Conservation (phyloP, 1,140 invertebrate genomes). For the Drosophila arawakana region DNA sequence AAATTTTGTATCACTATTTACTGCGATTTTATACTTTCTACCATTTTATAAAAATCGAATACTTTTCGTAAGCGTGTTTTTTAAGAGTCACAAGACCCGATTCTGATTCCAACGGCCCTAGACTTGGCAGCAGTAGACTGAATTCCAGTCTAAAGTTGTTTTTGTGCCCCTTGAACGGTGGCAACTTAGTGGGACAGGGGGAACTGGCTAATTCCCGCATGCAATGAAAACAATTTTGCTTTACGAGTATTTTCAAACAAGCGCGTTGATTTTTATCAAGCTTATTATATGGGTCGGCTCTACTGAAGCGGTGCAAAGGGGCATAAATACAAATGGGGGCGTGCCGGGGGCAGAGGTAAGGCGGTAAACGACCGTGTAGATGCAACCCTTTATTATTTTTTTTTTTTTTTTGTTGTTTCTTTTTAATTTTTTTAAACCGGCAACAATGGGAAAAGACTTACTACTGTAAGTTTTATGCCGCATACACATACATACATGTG, state of each 20-base stretch:
- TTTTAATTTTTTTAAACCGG: slow-evolving; percentile 27
- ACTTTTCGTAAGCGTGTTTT: slow-evolving; percentile 10
- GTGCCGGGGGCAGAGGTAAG: slow-evolving; percentile 5
- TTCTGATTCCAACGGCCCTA: slow-evolving; percentile 38
- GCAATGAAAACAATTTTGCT: slow-evolving; percentile 68
- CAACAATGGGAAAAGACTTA: slow-evolving; percentile 37
- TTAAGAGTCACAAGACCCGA: slow-evolving; percentile 35
- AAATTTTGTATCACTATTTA: too few relatives aligned
- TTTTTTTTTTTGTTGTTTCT: slow-evolving; percentile 6
- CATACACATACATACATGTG: slow-evolving; percentile 28
- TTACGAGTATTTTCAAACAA: slow-evolving; percentile 41
- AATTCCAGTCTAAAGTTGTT: slow-evolving; percentile 73
- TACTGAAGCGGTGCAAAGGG: background rate
- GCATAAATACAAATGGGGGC: background rate
- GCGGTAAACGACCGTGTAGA: background rate
- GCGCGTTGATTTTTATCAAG: slow-evolving; percentile 75
- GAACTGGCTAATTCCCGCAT: slow-evolving; percentile 69
- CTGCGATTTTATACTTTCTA: too few relatives aligned
- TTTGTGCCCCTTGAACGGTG: slow-evolving; percentile 34
- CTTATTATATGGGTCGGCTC: slow-evolving; percentile 75
- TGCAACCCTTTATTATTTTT: slow-evolving; percentile 50
- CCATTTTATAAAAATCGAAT: background rate
- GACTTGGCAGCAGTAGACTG: slow-evolving; percentile 60
- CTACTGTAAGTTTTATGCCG: slow-evolving; percentile 37
- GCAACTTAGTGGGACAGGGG: background rate